Evolutionary conservation across 2,113 vertebrate species (phyloP), one percentile per base, ranked within the genome.

Genomic region (Etheostoma spectabile): DNA sequence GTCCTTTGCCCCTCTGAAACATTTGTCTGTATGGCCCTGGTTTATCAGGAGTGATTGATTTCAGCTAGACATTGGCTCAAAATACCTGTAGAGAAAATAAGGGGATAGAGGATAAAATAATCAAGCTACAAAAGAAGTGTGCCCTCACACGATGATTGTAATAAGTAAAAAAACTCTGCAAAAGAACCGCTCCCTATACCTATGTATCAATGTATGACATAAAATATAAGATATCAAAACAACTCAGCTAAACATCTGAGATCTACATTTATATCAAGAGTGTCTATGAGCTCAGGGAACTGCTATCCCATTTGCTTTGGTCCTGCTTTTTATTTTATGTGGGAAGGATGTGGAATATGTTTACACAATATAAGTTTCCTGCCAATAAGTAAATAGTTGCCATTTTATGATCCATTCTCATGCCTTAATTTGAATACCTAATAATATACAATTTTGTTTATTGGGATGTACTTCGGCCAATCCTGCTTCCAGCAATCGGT

Each of bases 41-140:
- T 83, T 88, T 79, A 87, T 90, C 71, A 42, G 38, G 62, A 73
- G 57, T 71, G 56, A 88, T 86, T 88, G 90, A 92, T 93, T 75
- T 88, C 74, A 79, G 74, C 71, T 75, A 57, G 66, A 79, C 79
- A 86, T 79, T 55, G 38, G 60, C 83, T 73, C 71, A 78, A 86
- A 85, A 76, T 51, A 62, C 45, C 65, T 76, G 55, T 74, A 6
- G 10, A 77, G 21, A 78, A 59, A 80, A 71, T 22, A 59, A 77
- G 11, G 13, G 42, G 10, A 52, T 35, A 57, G 30, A 38, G 30
- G 3, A 77, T 51, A 77, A 75, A 72, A 68, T 30, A 80, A 76
- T 68, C 51, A 51, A 59, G 33, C 19, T 46, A 65, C 18, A 60
- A 77, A 83, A 60, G 33, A 74, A 65, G 51, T 24, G 13, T 69